Evolutionary conservation across 2,113 vertebrate species (phyloP), one percentile per base, ranked within the genome.

Genomic region (Amia ocellicauda): DNA sequence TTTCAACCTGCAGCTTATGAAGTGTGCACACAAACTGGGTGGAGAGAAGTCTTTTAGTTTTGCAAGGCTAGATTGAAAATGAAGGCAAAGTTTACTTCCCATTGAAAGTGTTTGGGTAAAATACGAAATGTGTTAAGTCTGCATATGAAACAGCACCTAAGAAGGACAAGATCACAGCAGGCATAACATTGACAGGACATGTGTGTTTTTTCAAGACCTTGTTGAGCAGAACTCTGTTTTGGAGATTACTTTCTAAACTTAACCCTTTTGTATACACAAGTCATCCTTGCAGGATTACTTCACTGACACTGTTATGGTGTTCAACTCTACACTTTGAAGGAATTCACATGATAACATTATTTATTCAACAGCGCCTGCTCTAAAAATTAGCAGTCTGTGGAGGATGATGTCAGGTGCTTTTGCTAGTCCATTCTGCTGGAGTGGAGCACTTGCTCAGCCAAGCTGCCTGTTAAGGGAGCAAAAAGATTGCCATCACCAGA

Each of bases 131-230:
- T 47, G 43, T 47, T 14, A n/a, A 0, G 65, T 81, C 83, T 77
- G 62, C 8, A 42, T 52, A 66, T 76, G 79, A 78, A 85, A 78
- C 78, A 89, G 84, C 64, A 86, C 90, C 91, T 85, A 87, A 92
- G 81, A 91, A 88, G 90, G 91, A 90, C 73, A 88, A 74, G 77
- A 79, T 69, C 64, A 72, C 78, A 57, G 65, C 64, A 51, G 14
- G 23, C n/a, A 14, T 16, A 28, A 66, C 77, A 62, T 2, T 55
- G 24, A 64, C 19, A 66, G 64, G 68, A 57, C 75, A 69, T 70
- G 66, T 86, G 72, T 64, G 63, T 80, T 68, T 74, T 68, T 58
- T 81, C 77, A 76, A 56, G 64, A 63, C 72, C 58, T 76, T 75
- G 83, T 77, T 71, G 74, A 80, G 78, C 66, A 70, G 64, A 61